These are phyloP conservation scores for Microplitis deprimator DNA, from an alignment of 2,888 invertebrate genomes.

Conservation along the genomic window DNA sequence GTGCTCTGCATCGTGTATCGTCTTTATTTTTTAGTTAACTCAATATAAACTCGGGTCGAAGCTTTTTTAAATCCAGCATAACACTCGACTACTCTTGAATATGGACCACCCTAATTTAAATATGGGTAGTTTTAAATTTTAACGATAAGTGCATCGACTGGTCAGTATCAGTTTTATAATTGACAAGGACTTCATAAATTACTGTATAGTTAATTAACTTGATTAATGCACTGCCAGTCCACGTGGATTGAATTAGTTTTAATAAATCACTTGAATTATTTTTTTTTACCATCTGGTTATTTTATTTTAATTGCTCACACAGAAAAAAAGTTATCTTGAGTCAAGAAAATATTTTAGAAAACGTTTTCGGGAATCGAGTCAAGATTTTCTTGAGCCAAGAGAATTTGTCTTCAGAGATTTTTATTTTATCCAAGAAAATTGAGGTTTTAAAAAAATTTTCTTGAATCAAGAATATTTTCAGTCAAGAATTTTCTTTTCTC, in stretches of 20 bases:
- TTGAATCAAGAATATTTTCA: too few relatives aligned
- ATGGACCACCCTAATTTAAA: constrained; percentile 28
- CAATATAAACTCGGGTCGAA: background rate
- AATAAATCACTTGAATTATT: background rate
- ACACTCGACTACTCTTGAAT: background rate
- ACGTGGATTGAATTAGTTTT: background rate
- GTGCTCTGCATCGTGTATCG: constrained; percentile 3
- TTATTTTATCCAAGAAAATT: too few relatives aligned
- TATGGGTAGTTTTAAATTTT: background rate
- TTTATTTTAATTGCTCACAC: background rate
- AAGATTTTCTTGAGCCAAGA: too few relatives aligned
- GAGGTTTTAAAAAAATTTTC: too few relatives aligned
- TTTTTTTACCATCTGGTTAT: constrained; percentile 17
- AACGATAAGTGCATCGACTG: background rate
- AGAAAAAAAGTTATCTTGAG: too few relatives aligned
- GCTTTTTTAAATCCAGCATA: constrained; percentile 26
- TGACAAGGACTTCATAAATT: constrained; percentile 35
- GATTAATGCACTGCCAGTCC: background rate
- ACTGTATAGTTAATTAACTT: too few relatives aligned
- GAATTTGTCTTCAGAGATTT: too few relatives aligned
- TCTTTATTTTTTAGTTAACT: constrained; percentile 19
- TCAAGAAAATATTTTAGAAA: too few relatives aligned
- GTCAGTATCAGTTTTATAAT: constrained; percentile 36
- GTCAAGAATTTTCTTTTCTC: too few relatives aligned
- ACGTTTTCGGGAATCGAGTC: too few relatives aligned